A percentile compares a stretch with the other conserved stretches of the same genome.
Evolutionary conservation across 2,797 vertebrate species (phyloP).

Genomic region (Enteromius anoplus): DNA sequence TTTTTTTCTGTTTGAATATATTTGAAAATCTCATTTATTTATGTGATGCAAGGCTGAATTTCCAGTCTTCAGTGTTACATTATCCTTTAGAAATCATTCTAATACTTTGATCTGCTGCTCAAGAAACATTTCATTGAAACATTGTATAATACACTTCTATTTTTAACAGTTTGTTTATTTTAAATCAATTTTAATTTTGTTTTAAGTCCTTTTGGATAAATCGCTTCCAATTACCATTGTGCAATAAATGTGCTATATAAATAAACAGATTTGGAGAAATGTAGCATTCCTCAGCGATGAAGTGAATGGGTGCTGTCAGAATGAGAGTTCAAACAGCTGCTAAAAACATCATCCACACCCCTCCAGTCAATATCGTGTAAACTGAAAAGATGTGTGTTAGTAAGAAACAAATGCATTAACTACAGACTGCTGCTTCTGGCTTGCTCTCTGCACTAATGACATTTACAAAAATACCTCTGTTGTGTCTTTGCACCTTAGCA

Average conservation of each 20-base stretch:
- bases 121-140: too few species aligned
- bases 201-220: not conserved
- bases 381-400: not conserved
- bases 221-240: not conserved
- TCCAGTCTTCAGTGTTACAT: not conserved
- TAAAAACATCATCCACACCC: not conserved
- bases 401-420: not conserved
- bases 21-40: not conserved
- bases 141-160: too few species aligned
- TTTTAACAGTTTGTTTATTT: too few species aligned
- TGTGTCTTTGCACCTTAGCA: conserved; percentile 73
- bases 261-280: not conserved
- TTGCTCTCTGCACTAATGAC: not conserved
- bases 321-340: not conserved
- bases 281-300: not conserved
- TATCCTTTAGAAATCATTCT: not conserved
- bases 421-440: not conserved
- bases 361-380: not conserved
- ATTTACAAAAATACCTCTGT: not conserved
- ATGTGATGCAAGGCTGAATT: not conserved
- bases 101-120: not conserved
- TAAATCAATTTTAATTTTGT: too few species aligned
- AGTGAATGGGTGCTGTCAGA: not conserved
- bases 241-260: not conserved
- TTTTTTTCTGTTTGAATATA: too few species aligned